A percentile compares a stretch with the other conserved stretches of the same genome.
Conservation (phyloP, 2,888 invertebrate genomes). For the Lochmaea crataegi region DNA sequence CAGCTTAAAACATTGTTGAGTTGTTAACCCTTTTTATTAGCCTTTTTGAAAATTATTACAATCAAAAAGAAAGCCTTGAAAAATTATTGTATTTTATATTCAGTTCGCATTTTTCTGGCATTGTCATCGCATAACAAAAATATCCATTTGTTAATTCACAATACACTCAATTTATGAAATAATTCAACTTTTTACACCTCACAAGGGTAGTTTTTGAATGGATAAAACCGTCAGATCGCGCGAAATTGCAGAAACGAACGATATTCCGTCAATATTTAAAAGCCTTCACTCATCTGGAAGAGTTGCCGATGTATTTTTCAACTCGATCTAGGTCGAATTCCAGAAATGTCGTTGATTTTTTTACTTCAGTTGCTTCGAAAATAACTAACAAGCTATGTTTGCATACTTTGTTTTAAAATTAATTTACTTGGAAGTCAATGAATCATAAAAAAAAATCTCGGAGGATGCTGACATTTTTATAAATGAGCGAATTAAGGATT, state of each 20-base stretch:
- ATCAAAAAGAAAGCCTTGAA: too few relatives aligned
- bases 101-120: too few relatives aligned
- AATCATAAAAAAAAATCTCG: not conserved
- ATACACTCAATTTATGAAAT: too few relatives aligned
- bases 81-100: too few relatives aligned
- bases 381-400: constrained; percentile 11
- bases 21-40: too few relatives aligned
- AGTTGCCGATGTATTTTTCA: not conserved
- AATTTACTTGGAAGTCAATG: not conserved
- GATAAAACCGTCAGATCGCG: not conserved
- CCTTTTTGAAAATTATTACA: too few relatives aligned
- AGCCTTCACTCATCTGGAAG: not conserved
- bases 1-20: too few relatives aligned
- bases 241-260: not conserved
- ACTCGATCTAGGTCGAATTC: constrained; percentile 15
- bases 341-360: constrained; percentile 22
- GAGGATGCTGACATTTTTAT: not conserved
- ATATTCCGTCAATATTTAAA: not conserved
- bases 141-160: too few relatives aligned
- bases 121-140: too few relatives aligned
- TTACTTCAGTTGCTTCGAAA: constrained; percentile 6
- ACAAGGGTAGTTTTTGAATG: too few relatives aligned
- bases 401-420: constrained; percentile 3
- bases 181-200: too few relatives aligned
- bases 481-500: not conserved